These are phyloP conservation scores for Hylia prasina DNA, from an alignment of 2,113 vertebrate genomes.

Conservation along the genomic window DNA sequence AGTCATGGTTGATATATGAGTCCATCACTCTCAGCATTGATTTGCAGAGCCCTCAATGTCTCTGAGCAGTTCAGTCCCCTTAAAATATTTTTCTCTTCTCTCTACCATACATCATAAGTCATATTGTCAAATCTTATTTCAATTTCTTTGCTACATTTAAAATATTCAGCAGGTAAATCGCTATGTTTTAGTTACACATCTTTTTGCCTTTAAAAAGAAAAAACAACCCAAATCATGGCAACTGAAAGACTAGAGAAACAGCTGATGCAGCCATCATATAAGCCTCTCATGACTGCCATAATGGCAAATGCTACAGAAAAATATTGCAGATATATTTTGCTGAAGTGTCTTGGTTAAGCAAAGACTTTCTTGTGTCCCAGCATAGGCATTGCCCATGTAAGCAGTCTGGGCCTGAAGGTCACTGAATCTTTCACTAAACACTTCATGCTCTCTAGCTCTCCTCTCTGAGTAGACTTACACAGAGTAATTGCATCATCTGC, in stretches of 20 bases:
- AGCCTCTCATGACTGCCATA: background rate
- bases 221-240: background rate
- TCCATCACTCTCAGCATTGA: background rate
- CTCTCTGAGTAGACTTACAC: background rate
- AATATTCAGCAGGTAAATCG: slow-evolving; percentile 10
- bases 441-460: background rate
- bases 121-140: slow-evolving; percentile 9
- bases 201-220: background rate
- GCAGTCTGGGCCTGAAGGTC: background rate
- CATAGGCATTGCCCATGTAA: background rate
- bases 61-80: background rate
- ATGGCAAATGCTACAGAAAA: background rate
- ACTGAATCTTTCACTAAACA: background rate
- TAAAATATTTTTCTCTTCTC: background rate
- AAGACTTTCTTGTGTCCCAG: background rate
- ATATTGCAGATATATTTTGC: background rate
- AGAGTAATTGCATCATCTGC: background rate
- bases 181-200: background rate
- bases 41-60: slow-evolving; percentile 20
- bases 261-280: background rate
- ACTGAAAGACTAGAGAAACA: background rate
- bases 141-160: slow-evolving; percentile 19
- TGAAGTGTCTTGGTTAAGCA: background rate
- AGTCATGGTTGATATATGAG: slow-evolving; percentile 53
- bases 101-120: background rate